phyloP scores from a whole-genome alignment of 92 coral and sea anemone genomes.

The Phenganax subtilis region DNA sequence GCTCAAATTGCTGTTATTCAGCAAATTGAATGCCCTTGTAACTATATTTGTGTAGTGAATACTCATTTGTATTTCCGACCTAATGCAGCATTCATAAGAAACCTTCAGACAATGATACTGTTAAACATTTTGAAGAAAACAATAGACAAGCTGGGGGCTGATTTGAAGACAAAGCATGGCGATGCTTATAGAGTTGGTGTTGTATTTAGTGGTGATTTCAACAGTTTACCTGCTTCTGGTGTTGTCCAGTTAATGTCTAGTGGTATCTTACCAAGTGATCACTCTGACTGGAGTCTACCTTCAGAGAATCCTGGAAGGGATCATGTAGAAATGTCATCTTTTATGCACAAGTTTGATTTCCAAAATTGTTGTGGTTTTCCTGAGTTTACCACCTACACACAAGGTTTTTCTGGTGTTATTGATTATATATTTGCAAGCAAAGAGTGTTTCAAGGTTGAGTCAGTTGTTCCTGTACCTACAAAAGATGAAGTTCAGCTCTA shows the following conservation, averaged over 20 bases:
- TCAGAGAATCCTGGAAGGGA: slow-evolving; percentile 69
- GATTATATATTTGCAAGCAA: slow-evolving; percentile 81
- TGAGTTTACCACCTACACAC: slow-evolving; percentile 71
- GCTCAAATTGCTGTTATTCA: slow-evolving; percentile 67
- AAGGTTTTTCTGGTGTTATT: slow-evolving; percentile 72
- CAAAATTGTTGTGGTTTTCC: slow-evolving; percentile 70
- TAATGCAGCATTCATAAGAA: slow-evolving; percentile 71
- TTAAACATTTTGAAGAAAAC: slow-evolving; percentile 60
- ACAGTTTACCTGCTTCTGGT: slow-evolving; percentile 70
- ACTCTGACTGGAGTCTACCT: slow-evolving; percentile 70
- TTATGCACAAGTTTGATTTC: slow-evolving; percentile 58
- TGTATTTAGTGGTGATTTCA: slow-evolving; percentile 85
- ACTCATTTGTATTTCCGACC: slow-evolving; percentile 86
- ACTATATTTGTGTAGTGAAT: slow-evolving; percentile 68
- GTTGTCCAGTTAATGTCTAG: slow-evolving; percentile 57
- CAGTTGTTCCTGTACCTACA: slow-evolving; percentile 81
- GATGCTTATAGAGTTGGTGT: slow-evolving; percentile 53
- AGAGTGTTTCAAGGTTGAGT: slow-evolving; percentile 58
- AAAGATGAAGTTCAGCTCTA: slow-evolving; percentile 68
- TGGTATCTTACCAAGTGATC: slow-evolving; percentile 52
- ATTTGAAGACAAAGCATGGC: not conserved
- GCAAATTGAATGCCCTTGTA: slow-evolving; percentile 37
- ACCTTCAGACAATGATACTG: slow-evolving; percentile 66
- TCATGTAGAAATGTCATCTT: slow-evolving; percentile 40
- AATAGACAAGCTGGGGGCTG: slow-evolving; percentile 32